These are phyloP conservation scores for Athalia circularis DNA, from an alignment of 2,888 invertebrate species.

Conservation along the genomic window DNA sequence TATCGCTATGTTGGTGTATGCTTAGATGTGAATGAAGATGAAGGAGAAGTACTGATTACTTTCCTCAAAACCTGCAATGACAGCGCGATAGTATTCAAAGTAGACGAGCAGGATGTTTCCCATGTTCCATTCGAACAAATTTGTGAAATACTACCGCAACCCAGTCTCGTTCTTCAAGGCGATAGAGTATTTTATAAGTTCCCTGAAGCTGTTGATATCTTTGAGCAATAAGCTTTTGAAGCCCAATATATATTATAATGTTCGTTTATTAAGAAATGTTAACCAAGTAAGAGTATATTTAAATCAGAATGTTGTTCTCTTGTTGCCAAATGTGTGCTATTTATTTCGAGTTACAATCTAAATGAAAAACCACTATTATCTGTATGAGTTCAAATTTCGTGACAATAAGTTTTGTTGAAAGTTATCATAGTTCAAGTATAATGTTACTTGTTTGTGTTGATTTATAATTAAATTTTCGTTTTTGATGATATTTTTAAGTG, in stretches of 20 bases:
- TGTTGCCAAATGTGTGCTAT: too few species aligned
- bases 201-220: too few species aligned
- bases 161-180: too few species aligned
- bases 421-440: neutral
- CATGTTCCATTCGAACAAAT: conserved; percentile 55
- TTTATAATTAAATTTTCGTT: neutral
- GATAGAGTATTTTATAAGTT: too few species aligned
- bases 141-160: conserved; percentile 51
- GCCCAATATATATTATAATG: too few species aligned
- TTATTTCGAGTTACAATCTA: too few species aligned
- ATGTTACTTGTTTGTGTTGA: neutral
- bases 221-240: too few species aligned
- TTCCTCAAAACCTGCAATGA: too few species aligned
- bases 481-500: neutral
- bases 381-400: neutral
- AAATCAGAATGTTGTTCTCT: too few species aligned
- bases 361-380: neutral
- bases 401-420: neutral
- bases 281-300: too few species aligned
- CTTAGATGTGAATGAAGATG: conserved; percentile 48
- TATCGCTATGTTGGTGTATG: conserved; percentile 54
- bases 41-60: conserved; percentile 48
- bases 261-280: too few species aligned
- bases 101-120: conserved; percentile 54
- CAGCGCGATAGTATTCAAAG: conserved; percentile 56